Evolutionary conservation across 92 coral and sea anemone genomes (phyloP).

Genomic region (Actinostola sp.): DNA sequence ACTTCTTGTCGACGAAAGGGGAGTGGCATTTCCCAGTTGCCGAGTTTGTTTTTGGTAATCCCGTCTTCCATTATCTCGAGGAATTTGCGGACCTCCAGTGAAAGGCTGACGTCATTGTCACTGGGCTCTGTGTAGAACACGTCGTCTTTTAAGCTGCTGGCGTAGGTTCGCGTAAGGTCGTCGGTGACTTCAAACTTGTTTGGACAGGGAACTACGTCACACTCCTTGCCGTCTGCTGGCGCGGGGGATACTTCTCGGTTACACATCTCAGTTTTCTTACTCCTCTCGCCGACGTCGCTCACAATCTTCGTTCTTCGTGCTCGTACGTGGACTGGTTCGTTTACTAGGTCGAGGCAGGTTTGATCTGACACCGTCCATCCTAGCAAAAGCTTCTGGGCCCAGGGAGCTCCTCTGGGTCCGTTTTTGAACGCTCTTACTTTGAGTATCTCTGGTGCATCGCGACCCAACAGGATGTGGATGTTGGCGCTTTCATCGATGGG

Average conservation of each 20-base stretch:
- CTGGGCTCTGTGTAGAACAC: conserved; percentile 24
- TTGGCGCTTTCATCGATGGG: conserved; percentile 29
- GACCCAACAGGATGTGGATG: conserved; percentile 37
- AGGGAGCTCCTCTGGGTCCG: conserved; percentile 45
- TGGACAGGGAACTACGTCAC: conserved; percentile 26
- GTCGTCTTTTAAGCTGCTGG: conserved; percentile 2
- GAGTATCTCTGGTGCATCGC: conserved; percentile 52
- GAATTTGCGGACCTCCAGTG: conserved; percentile 41
- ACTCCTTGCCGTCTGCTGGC: conserved; percentile 11
- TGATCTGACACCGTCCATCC: conserved; percentile 56
- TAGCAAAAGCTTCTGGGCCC: conserved; percentile 40
- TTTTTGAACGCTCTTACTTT: conserved; percentile 32
- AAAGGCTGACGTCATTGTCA: conserved; percentile 48
- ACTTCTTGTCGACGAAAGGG: conserved; percentile 32
- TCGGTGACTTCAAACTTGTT: conserved; percentile 4
- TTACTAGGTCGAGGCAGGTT: conserved; percentile 32
- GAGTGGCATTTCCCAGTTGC: conserved; percentile 52
- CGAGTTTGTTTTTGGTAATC: conserved; percentile 37
- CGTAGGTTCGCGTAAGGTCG: neutral
- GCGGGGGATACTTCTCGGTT: neutral
- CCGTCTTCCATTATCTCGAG: conserved; percentile 30
- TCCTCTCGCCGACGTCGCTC: neutral
- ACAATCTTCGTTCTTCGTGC: conserved; percentile 21
- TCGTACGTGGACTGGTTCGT: conserved; percentile 34
- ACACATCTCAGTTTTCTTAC: neutral